phyloP scores from a whole-genome alignment of 2,113 vertebrate species.

The Istiophorus platypterus region DNA sequence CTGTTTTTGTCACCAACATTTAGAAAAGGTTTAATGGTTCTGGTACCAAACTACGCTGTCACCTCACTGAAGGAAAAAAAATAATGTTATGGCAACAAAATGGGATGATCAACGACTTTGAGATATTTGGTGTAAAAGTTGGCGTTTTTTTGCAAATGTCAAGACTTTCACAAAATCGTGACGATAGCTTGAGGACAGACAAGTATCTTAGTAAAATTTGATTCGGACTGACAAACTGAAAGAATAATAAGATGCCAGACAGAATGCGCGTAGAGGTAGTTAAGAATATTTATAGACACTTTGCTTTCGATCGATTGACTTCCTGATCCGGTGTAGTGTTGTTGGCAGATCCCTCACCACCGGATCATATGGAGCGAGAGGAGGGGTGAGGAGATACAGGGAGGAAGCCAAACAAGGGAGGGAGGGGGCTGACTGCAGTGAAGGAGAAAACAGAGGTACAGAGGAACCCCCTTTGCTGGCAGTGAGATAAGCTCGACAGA shows the following conservation, averaged over 20 bases:
- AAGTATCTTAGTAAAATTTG: background rate
- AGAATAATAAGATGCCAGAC: background rate
- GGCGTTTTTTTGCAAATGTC: slow-evolving; percentile 2
- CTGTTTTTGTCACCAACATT: background rate
- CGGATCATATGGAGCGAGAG: slow-evolving; percentile 16
- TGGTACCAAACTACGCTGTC: background rate
- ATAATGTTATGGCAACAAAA: background rate
- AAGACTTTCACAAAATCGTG: background rate
- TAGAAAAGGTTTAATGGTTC: background rate
- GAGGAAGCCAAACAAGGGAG: background rate
- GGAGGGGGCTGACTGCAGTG: slow-evolving; percentile 52
- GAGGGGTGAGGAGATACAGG: slow-evolving; percentile 11
- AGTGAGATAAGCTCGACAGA: slow-evolving; percentile 53
- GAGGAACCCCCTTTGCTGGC: slow-evolving; percentile 78
- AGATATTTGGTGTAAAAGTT: slow-evolving; percentile 2
- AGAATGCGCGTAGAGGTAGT: background rate
- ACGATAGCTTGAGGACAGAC: background rate
- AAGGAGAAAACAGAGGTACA: slow-evolving; percentile 48
- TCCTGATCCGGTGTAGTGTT: slow-evolving; percentile 33
- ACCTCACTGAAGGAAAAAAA: background rate
- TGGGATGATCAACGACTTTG: background rate
- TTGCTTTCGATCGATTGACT: slow-evolving; percentile 44
- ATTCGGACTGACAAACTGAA: slow-evolving; percentile 6
- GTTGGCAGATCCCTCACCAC: slow-evolving; percentile 27
- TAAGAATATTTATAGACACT: slow-evolving; percentile 49